Evolutionary conservation across 2,113 vertebrate genomes (phyloP), one percentile per base, ranked within the genome.

Genomic region (Rhynchopsitta pachyrhyncha): DNA sequence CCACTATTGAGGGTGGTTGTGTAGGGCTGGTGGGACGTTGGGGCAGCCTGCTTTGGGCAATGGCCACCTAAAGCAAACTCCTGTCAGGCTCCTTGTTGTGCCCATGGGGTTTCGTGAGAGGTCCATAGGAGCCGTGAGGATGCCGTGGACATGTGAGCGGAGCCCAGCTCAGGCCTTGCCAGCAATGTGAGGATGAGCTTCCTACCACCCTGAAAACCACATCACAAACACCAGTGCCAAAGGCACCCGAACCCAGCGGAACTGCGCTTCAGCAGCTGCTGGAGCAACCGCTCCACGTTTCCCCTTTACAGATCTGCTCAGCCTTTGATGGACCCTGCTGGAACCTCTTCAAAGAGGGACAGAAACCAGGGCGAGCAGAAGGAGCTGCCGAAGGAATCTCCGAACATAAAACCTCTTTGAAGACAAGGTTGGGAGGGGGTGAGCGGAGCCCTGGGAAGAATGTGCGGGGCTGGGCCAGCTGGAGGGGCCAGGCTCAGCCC

Each of bases 361-460:
- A 86, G 86, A 88, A 96, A 96, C 73, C 59, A 57, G 76, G 92
- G 75, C 0, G 57, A 92, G 33, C 95, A 95, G 95, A 95, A 95
- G 93, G 95, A 96, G 84, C 86, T 90, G 93, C 86, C 94, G 88
- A 50, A 97, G 95, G 93, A 83, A 90, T 95, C 95, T 93, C 95
- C 66, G 60, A 96, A 96, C 96, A 96, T 96, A 97, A 96, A 96
- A 95, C 86, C 4, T 0, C 95, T 96, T 97, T 95, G 90, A 96
- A 95, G 95, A 91, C 90, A 95, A 88, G 86, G 93, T 93, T 81
- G 35, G 13, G 96, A 93, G 96, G 95, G 85, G 82, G 92, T 93
- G 95, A 95, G 94, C 75, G 46, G 59, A 79, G 92, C 90, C 94
- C 94, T 94, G 88, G 90, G 94, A 96, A 90, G 93, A 96, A 95